These are phyloP conservation scores for Molossus molossus DNA, from an alignment of 2,797 vertebrate species.

Conservation along the genomic window DNA sequence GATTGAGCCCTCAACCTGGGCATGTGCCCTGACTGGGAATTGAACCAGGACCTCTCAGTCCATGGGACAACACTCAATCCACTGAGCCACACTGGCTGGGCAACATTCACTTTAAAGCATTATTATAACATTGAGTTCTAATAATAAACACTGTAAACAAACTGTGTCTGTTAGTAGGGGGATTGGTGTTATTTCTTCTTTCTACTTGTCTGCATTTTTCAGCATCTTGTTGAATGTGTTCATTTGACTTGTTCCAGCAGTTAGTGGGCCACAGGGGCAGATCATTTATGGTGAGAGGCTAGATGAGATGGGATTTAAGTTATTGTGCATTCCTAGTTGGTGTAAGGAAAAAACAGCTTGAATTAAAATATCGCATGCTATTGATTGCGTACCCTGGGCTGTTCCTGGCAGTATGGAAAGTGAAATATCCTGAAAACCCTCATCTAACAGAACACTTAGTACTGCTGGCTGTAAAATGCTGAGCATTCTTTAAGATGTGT, in stretches of 20 bases:
- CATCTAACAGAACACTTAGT: neutral
- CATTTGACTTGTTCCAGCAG: neutral
- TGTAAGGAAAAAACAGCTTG: neutral
- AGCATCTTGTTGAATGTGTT: neutral
- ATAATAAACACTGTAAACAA: neutral
- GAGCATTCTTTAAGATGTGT: neutral
- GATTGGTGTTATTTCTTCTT: neutral
- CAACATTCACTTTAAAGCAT: neutral
- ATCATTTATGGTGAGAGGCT: conserved; percentile 5
- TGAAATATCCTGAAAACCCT: neutral
- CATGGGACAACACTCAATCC: too few relatives aligned
- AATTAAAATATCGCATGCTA: conserved; percentile 16
- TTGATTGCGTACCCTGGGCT: neutral
- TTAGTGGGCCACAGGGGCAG: neutral
- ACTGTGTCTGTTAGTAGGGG: neutral
- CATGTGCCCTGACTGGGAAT: too few relatives aligned
- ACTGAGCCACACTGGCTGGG: too few relatives aligned
- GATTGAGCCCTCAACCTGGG: too few relatives aligned
- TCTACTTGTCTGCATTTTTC: neutral
- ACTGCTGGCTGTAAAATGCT: neutral
- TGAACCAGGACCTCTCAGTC: too few relatives aligned
- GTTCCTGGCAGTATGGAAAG: neutral
- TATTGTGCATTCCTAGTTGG: conserved; percentile 17
- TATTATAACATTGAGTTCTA: conserved; percentile 28
- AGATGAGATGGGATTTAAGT: conserved; percentile 28